Base-by-base conservation (phyloP, 2,797 vertebrate species). In the Muscicapa comitata region DNA sequence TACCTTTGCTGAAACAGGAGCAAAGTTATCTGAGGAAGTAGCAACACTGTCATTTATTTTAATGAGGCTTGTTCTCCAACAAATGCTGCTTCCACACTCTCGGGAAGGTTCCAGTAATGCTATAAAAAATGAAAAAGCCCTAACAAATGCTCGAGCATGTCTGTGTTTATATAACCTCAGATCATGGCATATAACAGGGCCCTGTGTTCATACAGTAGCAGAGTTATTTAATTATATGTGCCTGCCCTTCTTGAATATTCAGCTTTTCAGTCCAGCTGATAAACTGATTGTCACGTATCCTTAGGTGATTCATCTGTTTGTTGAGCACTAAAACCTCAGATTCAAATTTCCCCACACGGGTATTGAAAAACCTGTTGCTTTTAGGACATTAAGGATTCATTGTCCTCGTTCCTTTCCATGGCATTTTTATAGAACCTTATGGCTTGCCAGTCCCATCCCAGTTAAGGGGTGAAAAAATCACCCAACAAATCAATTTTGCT, bases 1-100 rank as follows among this genome's bases (percentile, higher is more conserved):
- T 90, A 93, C 95, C 63, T 96, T 96, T 96, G 66, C 75, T 96
- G 65, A 97, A 96, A 91, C 90, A 89, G 91, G 40, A 96, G 50
- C 54, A 88, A 88, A 96, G 77, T 90, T 95, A 86, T 90, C 90
- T 89, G 71, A 93, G 75, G 93, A 90, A 95, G 51, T 75, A 86
- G 63, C 40, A 94, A 92, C 42, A 71, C 76, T 90, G 86, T 47
- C 90, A 91, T 88, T 95, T 91, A 92, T 93, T 95, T 96, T 97
- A 97, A 94, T 96, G 71, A 91, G 92, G 65, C 85, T 90, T 96
- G 37, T 75, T 97, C 72, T 97, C 78, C 71, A 90, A 90, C 91
- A 95, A 96, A 96, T 74, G 67, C 82, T 90, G 59, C 84, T 87
- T 95, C 59, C 2, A 8, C 73, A 45, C 91, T 85, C 53, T 90